Evolutionary conservation across 2,888 invertebrate species (phyloP).

Genomic region (Acanthacorydalis orientalis): DNA sequence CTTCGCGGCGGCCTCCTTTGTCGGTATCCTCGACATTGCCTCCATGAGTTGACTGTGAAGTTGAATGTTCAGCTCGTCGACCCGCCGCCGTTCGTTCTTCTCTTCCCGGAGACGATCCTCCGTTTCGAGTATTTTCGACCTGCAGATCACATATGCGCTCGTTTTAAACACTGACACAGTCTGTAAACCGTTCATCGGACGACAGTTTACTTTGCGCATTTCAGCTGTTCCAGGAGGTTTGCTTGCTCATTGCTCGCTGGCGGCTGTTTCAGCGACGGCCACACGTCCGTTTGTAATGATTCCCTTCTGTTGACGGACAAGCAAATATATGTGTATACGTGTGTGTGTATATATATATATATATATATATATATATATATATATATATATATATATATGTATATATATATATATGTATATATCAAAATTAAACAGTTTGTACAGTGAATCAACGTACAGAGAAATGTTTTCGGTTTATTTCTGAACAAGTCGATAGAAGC

Average conservation of each 20-base stretch:
- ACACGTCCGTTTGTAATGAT: background rate
- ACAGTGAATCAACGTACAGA: no score
- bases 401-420: no score
- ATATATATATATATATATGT: no score
- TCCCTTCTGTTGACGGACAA: no score
- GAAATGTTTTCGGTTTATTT: no score
- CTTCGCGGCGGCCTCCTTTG: no score
- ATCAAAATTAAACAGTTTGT: no score
- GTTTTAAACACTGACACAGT: background rate
- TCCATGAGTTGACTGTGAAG: constrained; percentile 41
- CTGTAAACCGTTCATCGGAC: background rate
- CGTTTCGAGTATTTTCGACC: constrained; percentile 16
- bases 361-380: no score
- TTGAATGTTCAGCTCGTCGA: constrained; percentile 41
- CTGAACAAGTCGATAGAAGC: no score
- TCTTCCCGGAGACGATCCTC: constrained; percentile 44
- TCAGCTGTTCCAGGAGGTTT: constrained; percentile 3
- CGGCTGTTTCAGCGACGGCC: constrained; percentile 2
- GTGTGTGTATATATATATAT: no score
- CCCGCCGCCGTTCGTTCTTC: constrained; percentile 39
- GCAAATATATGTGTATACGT: no score
- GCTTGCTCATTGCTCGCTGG: background rate
- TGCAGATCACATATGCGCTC: background rate
- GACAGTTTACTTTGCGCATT: constrained; percentile 2
- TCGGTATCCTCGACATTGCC: constrained; percentile 19